Evolutionary conservation across 2,113 vertebrate genomes (phyloP), one percentile per base, ranked within the genome.

Genomic region (Tychaedon coryphoeus): DNA sequence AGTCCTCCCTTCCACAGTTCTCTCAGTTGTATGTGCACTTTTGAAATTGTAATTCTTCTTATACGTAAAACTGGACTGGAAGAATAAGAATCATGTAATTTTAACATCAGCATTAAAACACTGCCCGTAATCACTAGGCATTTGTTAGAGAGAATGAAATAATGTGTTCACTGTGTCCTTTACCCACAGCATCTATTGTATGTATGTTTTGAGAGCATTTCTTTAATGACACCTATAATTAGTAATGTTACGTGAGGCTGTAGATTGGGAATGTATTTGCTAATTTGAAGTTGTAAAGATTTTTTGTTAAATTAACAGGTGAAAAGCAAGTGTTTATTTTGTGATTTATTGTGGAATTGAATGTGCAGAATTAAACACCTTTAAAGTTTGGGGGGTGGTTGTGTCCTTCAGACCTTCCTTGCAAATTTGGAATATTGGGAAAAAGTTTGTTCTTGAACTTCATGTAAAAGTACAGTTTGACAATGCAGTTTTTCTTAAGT

Each of bases 201-300:
- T 86, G 45, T 96, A 81, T 90, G 88, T 92, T 96, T 95, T 84
- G 83, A 94, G 74, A 89, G 53, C 87, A 83, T 95, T 95, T 95
- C 57, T 81, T 96, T 54, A 93, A 78, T 50, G 29, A 90, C 83
- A 75, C 65, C 8, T 94, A 67, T 67, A 93, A 82, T 86, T 96
- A 96, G 56, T 96, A 84, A 92, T 33, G 73, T 95, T 92, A 84
- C 79, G 69, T 84, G 80, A 95, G 82, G 64, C 61, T 92, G 29
- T 95, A 69, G 71, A 65, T 83, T 74, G 76, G 80, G 87, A 96
- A 75, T 71, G 69, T 42, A 23, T 92, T 86, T 95, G 67, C 71
- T 25, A 93, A 95, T 80, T 51, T 87, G 88, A 84, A 91, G 2
- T 78, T 85, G 8, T 93, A 91, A 92, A n/a, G 62, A 26, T 6